Base-by-base conservation (phyloP, 2,113 vertebrate genomes). In the Noturus placidus region DNA sequence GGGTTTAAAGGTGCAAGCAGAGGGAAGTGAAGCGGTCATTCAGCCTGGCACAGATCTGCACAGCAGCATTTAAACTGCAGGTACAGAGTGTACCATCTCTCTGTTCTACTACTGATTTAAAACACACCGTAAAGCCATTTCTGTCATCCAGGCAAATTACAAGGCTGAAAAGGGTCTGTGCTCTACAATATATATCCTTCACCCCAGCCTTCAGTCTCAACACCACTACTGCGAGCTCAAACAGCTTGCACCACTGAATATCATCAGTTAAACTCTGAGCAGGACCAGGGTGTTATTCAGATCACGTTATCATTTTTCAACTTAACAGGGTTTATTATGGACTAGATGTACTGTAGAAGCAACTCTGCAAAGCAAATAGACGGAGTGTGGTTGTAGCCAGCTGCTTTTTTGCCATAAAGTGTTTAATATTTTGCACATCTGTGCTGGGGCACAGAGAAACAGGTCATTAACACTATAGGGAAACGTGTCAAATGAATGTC, bases 41-140 rank as follows among this genome's bases (percentile, higher is more conserved):
- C n/a, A 59, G 86, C 52, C 25, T 80, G 83, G n/a, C n/a, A 57
- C 35, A 22, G 67, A 69, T 38, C 67, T 57, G 20, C 27, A 4
- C 67, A 27, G 57, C 83, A 83, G 67, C 35, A 19, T 82, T 77
- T 84, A 54, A 27, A 27, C 67, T 70, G 54, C 84, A 84, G 78
- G 59, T 82, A 57, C 38, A 80, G 67, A 54, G 30, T 69, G 70
- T 72, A 63, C 79, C 79, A 61, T 38, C 33, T 69, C 30, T 69
- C 11, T 82, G 90, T 57, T 77, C 42, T 82, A 91, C 90, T 92
- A 91, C 91, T 92, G 90, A 89, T 70, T 57, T 56, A 72, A 67
- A 67, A 87, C 63, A 57, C 72, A 76, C 78, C 13, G 15, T 80
- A 80, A 22, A 33, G n/a, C 22, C 52, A 80, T 20, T 57, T 56